These are phyloP conservation scores for Semaprochilodus insignis DNA, from an alignment of 2,797 vertebrate species.

Conservation along the genomic window DNA sequence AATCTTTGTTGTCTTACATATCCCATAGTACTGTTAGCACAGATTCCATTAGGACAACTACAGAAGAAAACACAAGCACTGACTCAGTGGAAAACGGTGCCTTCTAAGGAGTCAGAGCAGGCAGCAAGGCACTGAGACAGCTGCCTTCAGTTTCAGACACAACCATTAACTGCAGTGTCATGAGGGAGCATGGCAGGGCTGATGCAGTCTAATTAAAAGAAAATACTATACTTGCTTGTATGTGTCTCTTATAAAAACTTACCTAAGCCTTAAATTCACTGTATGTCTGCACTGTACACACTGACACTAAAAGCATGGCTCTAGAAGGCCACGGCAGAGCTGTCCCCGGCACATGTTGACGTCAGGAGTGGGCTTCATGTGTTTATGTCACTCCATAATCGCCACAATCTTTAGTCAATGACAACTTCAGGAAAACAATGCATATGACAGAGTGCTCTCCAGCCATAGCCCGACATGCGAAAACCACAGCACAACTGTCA, in stretches of 20 bases:
- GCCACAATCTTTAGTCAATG: not conserved
- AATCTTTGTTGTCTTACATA: too few species aligned
- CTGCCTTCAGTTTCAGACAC: too few species aligned
- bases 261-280: not conserved
- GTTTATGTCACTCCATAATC: not conserved
- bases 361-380: slow-evolving; percentile 2
- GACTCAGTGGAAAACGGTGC: too few species aligned
- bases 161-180: not conserved
- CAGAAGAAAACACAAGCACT: too few species aligned
- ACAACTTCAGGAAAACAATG: not conserved
- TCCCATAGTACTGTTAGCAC: too few species aligned
- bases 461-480: not conserved
- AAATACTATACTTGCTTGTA: not conserved
- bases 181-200: not conserved
- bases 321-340: not conserved
- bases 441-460: not conserved
- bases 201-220: not conserved
- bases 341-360: slow-evolving; percentile 13
- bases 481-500: not conserved
- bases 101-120: too few species aligned
- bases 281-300: not conserved
- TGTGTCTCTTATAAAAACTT: not conserved
- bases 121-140: too few species aligned
- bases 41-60: too few species aligned
- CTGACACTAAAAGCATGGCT: not conserved